phyloP scores from a whole-genome alignment of 2,797 vertebrate species.

The Merluccius polli region DNA sequence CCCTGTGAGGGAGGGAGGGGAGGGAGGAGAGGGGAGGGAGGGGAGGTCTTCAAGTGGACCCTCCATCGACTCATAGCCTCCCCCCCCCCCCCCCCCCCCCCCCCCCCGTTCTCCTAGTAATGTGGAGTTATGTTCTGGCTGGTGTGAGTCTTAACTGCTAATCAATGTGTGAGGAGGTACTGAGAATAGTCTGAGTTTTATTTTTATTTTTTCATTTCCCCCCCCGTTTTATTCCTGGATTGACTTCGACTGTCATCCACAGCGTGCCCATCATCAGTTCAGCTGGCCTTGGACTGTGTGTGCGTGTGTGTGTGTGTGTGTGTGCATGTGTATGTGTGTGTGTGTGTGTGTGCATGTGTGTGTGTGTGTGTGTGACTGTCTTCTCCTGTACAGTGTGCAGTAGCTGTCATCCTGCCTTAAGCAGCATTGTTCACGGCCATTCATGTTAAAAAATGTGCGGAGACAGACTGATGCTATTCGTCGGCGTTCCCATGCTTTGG shows the following conservation, averaged over 20 bases:
- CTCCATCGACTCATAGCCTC: slow-evolving; percentile 57
- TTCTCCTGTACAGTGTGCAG: not conserved
- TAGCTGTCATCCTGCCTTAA: not conserved
- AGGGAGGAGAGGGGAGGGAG: not conserved
- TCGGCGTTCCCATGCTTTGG: not conserved
- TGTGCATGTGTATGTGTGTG: not conserved
- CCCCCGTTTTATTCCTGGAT: slow-evolving; percentile 15
- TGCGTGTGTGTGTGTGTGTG: not conserved
- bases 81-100: no score
- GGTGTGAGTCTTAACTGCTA: slow-evolving; percentile 60
- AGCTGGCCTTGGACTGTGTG: not conserved
- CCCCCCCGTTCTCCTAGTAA: slow-evolving; percentile 41
- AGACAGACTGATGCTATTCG: not conserved
- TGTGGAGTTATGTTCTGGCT: slow-evolving; percentile 58
- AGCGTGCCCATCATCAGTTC: not conserved
- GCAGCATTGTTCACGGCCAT: not conserved
- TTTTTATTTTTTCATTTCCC: not conserved
- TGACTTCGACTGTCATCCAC: slow-evolving; percentile 28
- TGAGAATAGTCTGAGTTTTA: slow-evolving; percentile 23
- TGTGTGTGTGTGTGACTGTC: not conserved
- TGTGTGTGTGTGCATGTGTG: not conserved
- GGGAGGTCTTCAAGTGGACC: slow-evolving; percentile 53
- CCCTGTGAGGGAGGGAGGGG: slow-evolving; percentile 38
- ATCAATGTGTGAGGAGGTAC: slow-evolving; percentile 51
- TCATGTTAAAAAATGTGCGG: not conserved